These are phyloP conservation scores for Eueides isabella DNA, from an alignment of 1,140 invertebrate genomes.

Conservation along the genomic window DNA sequence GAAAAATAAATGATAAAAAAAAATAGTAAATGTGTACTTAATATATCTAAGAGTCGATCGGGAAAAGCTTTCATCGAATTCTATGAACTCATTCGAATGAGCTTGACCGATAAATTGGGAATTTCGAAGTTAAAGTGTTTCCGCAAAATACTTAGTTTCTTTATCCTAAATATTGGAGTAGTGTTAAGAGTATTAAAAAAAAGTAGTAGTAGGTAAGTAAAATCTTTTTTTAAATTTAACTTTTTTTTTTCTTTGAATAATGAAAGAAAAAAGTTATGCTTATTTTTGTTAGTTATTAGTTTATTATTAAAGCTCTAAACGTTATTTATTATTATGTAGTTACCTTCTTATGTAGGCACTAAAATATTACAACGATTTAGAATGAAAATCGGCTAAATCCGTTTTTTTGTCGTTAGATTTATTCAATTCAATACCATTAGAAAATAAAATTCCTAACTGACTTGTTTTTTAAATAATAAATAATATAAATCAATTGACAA, in stretches of 20 bases:
- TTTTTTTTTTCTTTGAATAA: not conserved
- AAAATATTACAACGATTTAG: too few species aligned
- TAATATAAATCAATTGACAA: too few species aligned
- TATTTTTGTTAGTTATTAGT: too few species aligned
- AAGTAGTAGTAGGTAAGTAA: too few species aligned
- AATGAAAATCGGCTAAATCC: too few species aligned
- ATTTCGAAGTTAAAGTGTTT: conserved; percentile 35
- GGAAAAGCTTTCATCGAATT: conserved; percentile 4
- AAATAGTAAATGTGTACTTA: not conserved
- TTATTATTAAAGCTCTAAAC: too few species aligned
- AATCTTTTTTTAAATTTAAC: not conserved
- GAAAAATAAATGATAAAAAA: not conserved
- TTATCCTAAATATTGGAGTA: not conserved
- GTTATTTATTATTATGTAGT: too few species aligned
- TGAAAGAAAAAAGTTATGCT: not conserved
- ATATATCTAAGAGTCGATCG: not conserved
- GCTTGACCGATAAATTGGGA: conserved; percentile 74
- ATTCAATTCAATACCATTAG: too few species aligned
- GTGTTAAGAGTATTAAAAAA: not conserved
- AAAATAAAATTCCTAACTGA: too few species aligned
- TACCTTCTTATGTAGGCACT: too few species aligned
- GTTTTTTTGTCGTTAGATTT: too few species aligned
- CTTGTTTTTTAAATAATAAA: too few species aligned
- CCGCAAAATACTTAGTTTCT: not conserved
- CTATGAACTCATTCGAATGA: conserved; percentile 53